These are phyloP conservation scores for Drosophila mercatorum DNA, from an alignment of 2,888 invertebrate genomes.

Conservation along the genomic window DNA sequence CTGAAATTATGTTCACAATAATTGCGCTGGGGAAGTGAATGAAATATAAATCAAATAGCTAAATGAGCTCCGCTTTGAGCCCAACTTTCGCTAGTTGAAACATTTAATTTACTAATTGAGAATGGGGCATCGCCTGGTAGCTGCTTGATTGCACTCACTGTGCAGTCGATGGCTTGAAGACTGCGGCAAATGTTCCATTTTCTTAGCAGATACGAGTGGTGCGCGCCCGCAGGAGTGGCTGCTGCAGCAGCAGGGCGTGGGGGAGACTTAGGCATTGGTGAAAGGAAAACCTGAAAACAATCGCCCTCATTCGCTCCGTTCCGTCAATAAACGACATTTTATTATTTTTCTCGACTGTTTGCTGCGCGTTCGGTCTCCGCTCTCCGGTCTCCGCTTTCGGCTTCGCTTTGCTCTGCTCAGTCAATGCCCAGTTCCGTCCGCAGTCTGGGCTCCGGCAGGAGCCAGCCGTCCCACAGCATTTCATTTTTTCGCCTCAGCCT, in stretches of 20 bases:
- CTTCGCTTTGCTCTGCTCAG: neutral
- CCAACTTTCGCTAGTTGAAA: slow-evolving; percentile 2
- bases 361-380: slow-evolving; percentile 27
- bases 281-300: slow-evolving; percentile 49
- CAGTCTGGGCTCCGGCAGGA: neutral
- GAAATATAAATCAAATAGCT: slow-evolving; percentile 4
- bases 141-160: slow-evolving; percentile 26
- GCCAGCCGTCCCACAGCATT: slow-evolving; percentile 5
- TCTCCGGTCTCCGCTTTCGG: no score
- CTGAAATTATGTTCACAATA: no score
- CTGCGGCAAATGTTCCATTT: slow-evolving; percentile 14
- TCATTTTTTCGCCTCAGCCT: neutral
- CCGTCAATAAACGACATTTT: slow-evolving; percentile 76
- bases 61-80: slow-evolving; percentile 15
- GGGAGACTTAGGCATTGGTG: slow-evolving; percentile 3
- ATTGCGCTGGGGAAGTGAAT: neutral
- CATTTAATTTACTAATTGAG: slow-evolving; percentile 54
- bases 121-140: neutral
- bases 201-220: slow-evolving; percentile 11
- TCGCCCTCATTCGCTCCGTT: slow-evolving; percentile 41
- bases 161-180: slow-evolving; percentile 14
- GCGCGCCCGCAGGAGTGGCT: slow-evolving; percentile 7
- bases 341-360: slow-evolving; percentile 63
- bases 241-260: slow-evolving; percentile 10
- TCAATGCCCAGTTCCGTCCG: slow-evolving; percentile 35